Percentiles rank a stretch among this genome's conserved stretches.
phyloP scores from a whole-genome alignment of 2,888 invertebrate genomes.

The Mesochorus sp. region DNA sequence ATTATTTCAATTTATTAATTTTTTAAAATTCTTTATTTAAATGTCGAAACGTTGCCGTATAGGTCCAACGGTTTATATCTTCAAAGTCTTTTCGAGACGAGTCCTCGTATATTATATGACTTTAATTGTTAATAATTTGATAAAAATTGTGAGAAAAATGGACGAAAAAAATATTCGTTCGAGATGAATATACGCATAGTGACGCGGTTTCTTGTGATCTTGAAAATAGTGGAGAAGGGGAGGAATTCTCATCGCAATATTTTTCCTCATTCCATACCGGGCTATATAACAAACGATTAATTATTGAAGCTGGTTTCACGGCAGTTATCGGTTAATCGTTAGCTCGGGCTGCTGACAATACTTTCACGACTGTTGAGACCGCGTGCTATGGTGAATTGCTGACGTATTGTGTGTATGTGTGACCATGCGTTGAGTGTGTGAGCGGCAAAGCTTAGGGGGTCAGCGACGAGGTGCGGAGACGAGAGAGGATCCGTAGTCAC shows the following conservation, averaged over 20 bases:
- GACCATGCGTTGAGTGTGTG: constrained; percentile 25
- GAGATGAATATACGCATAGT: too few species aligned
- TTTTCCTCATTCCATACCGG: constrained; percentile 67
- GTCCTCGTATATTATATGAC: too few species aligned
- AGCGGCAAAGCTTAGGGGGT: constrained; percentile 53
- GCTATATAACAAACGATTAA: constrained; percentile 29
- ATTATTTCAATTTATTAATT: too few species aligned
- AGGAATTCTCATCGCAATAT: constrained; percentile 55
- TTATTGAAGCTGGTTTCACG: constrained; percentile 46
- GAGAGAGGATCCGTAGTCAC: constrained; percentile 68
- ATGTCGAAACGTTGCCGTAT: too few species aligned
- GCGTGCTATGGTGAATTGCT: background rate
- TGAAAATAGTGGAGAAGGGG: constrained; percentile 58
- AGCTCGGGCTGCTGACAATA: constrained; percentile 43
- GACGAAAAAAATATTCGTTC: background rate
- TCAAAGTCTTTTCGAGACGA: too few species aligned
- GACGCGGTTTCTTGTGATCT: constrained; percentile 51
- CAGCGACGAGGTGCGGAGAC: constrained; percentile 53
- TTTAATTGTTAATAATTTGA: too few species aligned
- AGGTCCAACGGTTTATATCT: too few species aligned
- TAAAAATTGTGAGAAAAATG: too few species aligned
- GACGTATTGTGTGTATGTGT: too few species aligned
- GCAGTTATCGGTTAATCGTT: background rate
- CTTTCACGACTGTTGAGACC: constrained; percentile 51
- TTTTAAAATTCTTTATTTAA: too few species aligned